A percentile compares a stretch with the other conserved stretches of the same genome.
Evolutionary conservation across 2,113 vertebrate genomes (phyloP).

Genomic region (Equus przewalskii): DNA sequence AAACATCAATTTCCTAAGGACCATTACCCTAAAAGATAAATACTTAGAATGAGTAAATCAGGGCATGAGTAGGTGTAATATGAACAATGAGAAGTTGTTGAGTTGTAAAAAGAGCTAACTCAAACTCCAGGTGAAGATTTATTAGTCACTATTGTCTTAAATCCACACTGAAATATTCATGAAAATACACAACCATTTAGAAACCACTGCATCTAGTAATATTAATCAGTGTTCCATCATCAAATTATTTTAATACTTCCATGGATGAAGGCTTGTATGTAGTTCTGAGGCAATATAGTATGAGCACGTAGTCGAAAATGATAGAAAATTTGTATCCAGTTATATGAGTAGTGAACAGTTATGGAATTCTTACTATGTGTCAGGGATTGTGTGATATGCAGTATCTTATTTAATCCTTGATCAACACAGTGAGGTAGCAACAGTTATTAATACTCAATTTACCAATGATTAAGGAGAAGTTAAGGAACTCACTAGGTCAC

Average conservation of each 20-base stretch:
- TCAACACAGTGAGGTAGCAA: not conserved
- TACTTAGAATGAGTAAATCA: not conserved
- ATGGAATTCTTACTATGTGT: too few species aligned
- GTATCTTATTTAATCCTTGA: not conserved
- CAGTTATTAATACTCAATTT: not conserved
- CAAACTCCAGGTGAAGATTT: not conserved
- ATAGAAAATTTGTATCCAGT: too few species aligned
- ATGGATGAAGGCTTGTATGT: too few species aligned
- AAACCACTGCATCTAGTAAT: not conserved
- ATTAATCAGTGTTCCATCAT: not conserved
- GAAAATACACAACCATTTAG: not conserved
- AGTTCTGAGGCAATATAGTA: rapidly evolving
- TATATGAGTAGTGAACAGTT: rapidly evolving
- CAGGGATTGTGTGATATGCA: too few species aligned
- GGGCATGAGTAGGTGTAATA: not conserved
- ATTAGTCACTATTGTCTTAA: not conserved
- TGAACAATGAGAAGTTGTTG: not conserved
- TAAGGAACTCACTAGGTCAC: too few species aligned
- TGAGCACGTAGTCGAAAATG: not conserved
- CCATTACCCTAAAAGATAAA: not conserved
- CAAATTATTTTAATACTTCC: not conserved
- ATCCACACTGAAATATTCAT: not conserved
- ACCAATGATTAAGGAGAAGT: not conserved
- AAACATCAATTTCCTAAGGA: not conserved
- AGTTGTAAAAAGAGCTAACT: not conserved